These are phyloP conservation scores for Chloroceryle inda DNA, from an alignment of 2,797 vertebrate genomes.

Conservation along the genomic window DNA sequence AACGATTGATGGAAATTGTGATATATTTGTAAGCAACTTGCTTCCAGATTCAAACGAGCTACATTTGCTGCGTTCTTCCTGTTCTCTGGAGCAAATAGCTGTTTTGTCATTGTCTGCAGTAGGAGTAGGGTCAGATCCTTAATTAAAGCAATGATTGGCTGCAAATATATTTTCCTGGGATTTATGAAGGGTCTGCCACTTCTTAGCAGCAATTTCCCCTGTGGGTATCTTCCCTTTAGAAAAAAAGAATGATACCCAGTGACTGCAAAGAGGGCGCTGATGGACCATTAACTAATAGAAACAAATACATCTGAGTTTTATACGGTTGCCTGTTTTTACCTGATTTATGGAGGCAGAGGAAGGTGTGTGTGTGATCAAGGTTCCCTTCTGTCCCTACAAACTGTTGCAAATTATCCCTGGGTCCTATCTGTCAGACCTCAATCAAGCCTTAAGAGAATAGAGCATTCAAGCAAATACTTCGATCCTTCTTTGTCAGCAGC, in stretches of 20 bases:
- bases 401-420: neutral
- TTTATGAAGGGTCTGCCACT: neutral
- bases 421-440: neutral
- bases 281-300: neutral
- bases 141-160: neutral
- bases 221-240: neutral
- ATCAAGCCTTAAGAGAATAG: neutral
- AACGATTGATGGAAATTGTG: neutral
- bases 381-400: neutral
- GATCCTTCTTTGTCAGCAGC: neutral
- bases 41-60: neutral
- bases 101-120: neutral
- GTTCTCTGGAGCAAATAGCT: neutral
- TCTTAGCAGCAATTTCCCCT: neutral
- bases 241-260: neutral
- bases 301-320: neutral
- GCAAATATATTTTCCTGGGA: neutral
- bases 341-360: neutral
- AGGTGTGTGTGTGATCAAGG: rapidly evolving
- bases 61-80: neutral
- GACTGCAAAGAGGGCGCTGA: neutral
- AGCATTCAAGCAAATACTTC: neutral
- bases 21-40: neutral
- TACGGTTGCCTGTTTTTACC: neutral
- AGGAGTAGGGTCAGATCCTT: slow-evolving; percentile 1